A percentile compares a stretch with the other conserved stretches of the same genome.
These are phyloP conservation scores for Watsonalla cultraria DNA, from an alignment of 2,888 invertebrate genomes.

Conservation along the genomic window DNA sequence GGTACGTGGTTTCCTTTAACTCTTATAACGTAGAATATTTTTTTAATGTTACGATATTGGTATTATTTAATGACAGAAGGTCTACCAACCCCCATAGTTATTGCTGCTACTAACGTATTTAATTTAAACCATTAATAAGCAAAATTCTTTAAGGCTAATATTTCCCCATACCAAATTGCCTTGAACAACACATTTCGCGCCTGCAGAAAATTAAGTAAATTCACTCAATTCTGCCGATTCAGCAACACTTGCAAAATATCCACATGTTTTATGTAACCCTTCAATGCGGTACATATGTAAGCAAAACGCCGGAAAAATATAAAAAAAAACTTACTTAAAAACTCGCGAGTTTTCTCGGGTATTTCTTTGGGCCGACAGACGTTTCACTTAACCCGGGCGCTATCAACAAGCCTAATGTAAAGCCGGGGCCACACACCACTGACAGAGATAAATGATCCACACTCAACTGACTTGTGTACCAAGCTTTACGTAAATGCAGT, in stretches of 20 bases:
- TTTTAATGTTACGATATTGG: too few relatives aligned
- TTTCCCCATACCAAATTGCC: neutral
- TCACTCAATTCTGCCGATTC: neutral
- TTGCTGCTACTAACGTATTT: too few relatives aligned
- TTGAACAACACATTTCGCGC: neutral
- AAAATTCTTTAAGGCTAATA: neutral
- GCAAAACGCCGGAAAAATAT: neutral
- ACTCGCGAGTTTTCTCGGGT: conserved; percentile 27
- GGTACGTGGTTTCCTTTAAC: too few relatives aligned
- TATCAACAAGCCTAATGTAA: conserved; percentile 52
- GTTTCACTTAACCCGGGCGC: conserved; percentile 40
- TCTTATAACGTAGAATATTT: too few relatives aligned
- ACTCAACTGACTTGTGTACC: conserved; percentile 9
- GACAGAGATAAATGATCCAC: conserved; percentile 57
- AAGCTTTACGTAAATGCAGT: neutral
- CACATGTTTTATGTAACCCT: neutral
- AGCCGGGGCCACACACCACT: conserved; percentile 43
- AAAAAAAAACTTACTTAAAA: conserved; percentile 1
- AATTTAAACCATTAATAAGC: too few relatives aligned
- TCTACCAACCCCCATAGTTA: too few relatives aligned
- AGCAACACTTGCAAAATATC: neutral
- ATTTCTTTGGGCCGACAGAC: conserved; percentile 26
- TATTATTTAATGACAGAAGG: too few relatives aligned
- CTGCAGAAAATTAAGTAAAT: neutral
- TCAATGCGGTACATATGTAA: neutral